Evolutionary conservation across 2,797 vertebrate species (phyloP), one percentile per base, ranked within the genome.

Genomic region (Propithecus deckenii): DNA sequence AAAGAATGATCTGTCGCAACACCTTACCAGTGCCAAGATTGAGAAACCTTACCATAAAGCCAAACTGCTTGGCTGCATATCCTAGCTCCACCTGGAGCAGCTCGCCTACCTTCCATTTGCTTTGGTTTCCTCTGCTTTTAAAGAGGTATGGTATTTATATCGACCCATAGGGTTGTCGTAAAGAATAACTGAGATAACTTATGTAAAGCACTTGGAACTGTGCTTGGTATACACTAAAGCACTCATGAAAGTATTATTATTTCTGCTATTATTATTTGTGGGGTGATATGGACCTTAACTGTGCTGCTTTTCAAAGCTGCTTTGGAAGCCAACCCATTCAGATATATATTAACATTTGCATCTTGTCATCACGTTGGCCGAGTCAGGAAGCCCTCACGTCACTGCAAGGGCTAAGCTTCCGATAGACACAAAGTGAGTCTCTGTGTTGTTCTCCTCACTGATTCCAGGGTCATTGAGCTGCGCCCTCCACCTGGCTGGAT

Each of bases 321-420:
- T 0, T 7, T 8, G 2, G 8, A 13, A 43, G 59, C 65, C 32
- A 28, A 0, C 28, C 43, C 11, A 0, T 32, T 84, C 41, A 55
- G 25, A 76, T 38, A 5, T 0, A 7, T 2, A 23, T 23, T 65
- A 65, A 65, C 32, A 65, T 65, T 65, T 65, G 63, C 32, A n/a
- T 69, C 74, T 50, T 52, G 41, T 35, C 30, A 25, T 63, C 67
- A 28, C 25, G 7, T 41, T 20, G 75, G n/a, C 52, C 17, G 83
- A 72, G 38, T 92, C 57, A 32, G 79, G 23, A 69, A 61, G 72
- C 20, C 32, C 52, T 48, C 9, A 0, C 9, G 78, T 32, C 57
- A 18, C 38, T 3, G 2, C 0, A 4, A n/a, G 57, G 61, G 25
- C 69, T 69, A 55, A 41, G 71, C 22, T 43, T 61, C 67, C 69